Base-by-base conservation (phyloP, 2,797 vertebrate genomes). In the Anniella stebbinsi region DNA sequence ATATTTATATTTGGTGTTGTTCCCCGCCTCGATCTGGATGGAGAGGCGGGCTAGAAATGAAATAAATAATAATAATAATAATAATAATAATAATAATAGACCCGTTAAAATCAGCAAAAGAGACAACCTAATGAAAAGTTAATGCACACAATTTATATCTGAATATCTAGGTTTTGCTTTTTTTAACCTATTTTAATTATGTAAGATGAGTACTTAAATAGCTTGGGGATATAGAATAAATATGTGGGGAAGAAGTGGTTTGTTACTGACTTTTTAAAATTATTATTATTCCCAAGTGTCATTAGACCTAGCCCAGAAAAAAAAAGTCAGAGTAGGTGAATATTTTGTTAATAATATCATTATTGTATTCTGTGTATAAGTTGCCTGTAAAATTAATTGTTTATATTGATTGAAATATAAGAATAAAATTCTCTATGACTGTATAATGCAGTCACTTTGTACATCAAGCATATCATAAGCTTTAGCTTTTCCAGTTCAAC, bases 111-210 rank as follows among this genome's bases (percentile, higher is more conserved):
- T 83, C 60, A 83, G 36, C 80, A 66, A 67, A 30, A 15, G 36
- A 66, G 23, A 67, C 80, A 83, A 83, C 60, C 60, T 66, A 83
- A 83, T 83, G 80, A 66, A 83, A 83, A 66, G 60, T 83, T 83
- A 83, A 83, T 66, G 60, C 80, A 45, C 63, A 83, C 38, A 45
- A 66, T 83, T 81, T 66, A 83, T 83, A 83, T 83, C 80, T 41
- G 80, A 67, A 83, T 83, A 83, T 63, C 67, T 41, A 67, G 60
- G 38, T 66, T 11, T 66, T 33, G 30, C 60, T 41, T 63, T 66
- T 57, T 83, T 83, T 8, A 13, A 66, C 63, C 60, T 30, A 45
- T 83, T 83, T 45, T 83, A 66, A 63, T 66, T 66, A 15, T 63
- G 54, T 81, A 63, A 25, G 54, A 10, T 38, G 38, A 38, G 25